These are phyloP conservation scores for Agonopterix heracliana DNA, from an alignment of 2,888 invertebrate genomes.

Conservation along the genomic window DNA sequence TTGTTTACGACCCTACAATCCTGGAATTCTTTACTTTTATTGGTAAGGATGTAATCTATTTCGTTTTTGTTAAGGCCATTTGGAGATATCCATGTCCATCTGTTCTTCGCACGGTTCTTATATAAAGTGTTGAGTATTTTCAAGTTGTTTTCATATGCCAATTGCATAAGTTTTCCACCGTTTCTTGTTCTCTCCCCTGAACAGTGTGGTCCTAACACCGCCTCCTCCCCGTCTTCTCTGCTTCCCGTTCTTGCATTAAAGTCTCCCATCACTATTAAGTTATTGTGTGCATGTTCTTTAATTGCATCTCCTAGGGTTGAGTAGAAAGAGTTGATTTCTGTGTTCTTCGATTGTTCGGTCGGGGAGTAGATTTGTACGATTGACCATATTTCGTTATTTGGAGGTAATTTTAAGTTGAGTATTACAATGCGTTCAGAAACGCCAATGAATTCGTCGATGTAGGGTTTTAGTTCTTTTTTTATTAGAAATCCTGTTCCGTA, in stretches of 20 bases:
- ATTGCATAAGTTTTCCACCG: constrained; percentile 10
- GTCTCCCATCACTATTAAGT: too few species aligned
- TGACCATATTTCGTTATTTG: neutral
- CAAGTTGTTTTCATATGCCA: constrained; percentile 17
- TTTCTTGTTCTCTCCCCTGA: constrained; percentile 15
- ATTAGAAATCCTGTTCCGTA: constrained; percentile 20
- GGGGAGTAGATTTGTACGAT: constrained; percentile 7
- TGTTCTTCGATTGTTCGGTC: constrained; percentile 14
- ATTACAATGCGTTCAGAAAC: constrained; percentile 16
- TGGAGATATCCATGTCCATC: constrained; percentile 21
- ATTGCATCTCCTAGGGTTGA: too few species aligned
- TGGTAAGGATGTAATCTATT: constrained; percentile 16
- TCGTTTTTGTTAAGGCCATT: constrained; percentile 13
- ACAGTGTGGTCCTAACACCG: constrained; percentile 2
- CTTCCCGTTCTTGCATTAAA: neutral
- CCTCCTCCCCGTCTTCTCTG: constrained; percentile 11
- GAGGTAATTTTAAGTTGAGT: constrained; percentile 9
- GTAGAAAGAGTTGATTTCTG: too few species aligned
- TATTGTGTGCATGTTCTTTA: too few species aligned
- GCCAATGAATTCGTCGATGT: constrained; percentile 12
- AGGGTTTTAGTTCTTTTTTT: constrained; percentile 10
- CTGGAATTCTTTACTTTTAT: constrained; percentile 7
- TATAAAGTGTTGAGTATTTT: constrained; percentile 15
- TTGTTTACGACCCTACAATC: constrained; percentile 9
- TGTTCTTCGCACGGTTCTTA: constrained; percentile 13